These are phyloP conservation scores for Sylvicola fuscatus DNA, from an alignment of 2,888 invertebrate species.

Conservation along the genomic window DNA sequence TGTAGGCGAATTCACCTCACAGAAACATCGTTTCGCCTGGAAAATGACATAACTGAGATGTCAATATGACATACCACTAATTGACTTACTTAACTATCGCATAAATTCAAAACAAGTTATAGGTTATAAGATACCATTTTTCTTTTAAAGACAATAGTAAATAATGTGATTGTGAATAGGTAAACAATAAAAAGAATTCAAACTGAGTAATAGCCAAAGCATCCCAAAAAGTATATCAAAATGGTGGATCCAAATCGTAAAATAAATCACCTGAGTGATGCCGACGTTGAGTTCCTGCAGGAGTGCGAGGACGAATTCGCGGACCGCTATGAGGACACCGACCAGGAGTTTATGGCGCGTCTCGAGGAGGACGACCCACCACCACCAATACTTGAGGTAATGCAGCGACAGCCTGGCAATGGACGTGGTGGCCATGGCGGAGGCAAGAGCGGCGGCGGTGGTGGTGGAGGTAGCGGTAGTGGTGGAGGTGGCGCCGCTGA, in stretches of 20 bases:
- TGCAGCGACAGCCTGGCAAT: not conserved
- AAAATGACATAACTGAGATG: too few species aligned
- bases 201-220: too few species aligned
- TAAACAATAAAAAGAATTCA: too few species aligned
- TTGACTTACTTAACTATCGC: too few species aligned
- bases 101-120: too few species aligned
- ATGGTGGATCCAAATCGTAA: slow-evolving; percentile 27
- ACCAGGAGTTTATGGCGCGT: slow-evolving; percentile 34
- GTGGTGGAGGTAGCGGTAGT: not conserved
- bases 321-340: slow-evolving; percentile 37
- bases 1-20: too few species aligned
- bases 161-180: too few species aligned
- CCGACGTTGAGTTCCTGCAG: slow-evolving; percentile 35
- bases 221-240: too few species aligned
- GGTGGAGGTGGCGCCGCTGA: not conserved
- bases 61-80: too few species aligned
- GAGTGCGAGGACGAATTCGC: slow-evolving; percentile 40
- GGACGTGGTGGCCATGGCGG: not conserved
- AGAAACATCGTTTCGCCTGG: too few species aligned
- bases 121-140: too few species aligned
- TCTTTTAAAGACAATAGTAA: too few species aligned
- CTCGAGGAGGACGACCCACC: slow-evolving; percentile 23
- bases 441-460: not conserved
- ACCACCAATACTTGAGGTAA: slow-evolving; percentile 37
- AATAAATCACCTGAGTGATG: slow-evolving; percentile 29